A percentile compares a stretch with the other conserved stretches of the same genome.
These are phyloP conservation scores for Aporrectodea caliginosa DNA, from an alignment of 1,140 invertebrate species.

Conservation along the genomic window DNA sequence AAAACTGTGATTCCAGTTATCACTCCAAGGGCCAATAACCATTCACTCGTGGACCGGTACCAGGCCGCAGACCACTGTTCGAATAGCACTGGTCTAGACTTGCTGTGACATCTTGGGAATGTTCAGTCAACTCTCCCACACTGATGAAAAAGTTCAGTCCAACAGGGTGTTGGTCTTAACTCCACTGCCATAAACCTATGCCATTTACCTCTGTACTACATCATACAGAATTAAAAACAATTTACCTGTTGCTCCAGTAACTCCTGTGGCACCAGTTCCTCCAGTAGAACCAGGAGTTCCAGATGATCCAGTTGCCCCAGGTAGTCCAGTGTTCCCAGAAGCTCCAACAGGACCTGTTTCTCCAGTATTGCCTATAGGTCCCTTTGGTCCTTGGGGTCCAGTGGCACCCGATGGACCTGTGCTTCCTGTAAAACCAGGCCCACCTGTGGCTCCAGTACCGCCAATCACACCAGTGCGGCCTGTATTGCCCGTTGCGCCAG, in stretches of 20 bases:
- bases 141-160: too few relatives aligned
- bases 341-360: conserved; percentile 18
- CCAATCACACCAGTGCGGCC: conserved; percentile 18
- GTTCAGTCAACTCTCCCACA: too few relatives aligned
- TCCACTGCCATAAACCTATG: too few relatives aligned
- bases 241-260: neutral
- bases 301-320: conserved; percentile 22
- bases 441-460: conserved; percentile 14
- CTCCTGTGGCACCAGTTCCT: conserved; percentile 18
- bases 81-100: too few relatives aligned
- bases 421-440: conserved; percentile 14
- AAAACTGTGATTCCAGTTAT: too few relatives aligned
- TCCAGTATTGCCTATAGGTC: conserved; percentile 1
- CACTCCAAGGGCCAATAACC: too few relatives aligned
- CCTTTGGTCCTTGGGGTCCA: conserved; percentile 5
- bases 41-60: too few relatives aligned
- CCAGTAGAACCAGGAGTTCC: conserved; percentile 14
- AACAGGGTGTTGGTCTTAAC: too few relatives aligned
- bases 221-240: neutral
- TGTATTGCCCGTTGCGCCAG: conserved; percentile 16
- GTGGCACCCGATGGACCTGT: conserved; percentile 1
- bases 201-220: too few relatives aligned
- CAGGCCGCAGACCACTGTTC: too few relatives aligned
- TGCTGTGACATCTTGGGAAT: too few relatives aligned
- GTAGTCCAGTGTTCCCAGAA: conserved; percentile 4